Percentiles rank a stretch among this genome's conserved stretches.
Evolutionary conservation across 2,113 vertebrate genomes (phyloP).

Genomic region (Aldabrachelys gigantea): DNA sequence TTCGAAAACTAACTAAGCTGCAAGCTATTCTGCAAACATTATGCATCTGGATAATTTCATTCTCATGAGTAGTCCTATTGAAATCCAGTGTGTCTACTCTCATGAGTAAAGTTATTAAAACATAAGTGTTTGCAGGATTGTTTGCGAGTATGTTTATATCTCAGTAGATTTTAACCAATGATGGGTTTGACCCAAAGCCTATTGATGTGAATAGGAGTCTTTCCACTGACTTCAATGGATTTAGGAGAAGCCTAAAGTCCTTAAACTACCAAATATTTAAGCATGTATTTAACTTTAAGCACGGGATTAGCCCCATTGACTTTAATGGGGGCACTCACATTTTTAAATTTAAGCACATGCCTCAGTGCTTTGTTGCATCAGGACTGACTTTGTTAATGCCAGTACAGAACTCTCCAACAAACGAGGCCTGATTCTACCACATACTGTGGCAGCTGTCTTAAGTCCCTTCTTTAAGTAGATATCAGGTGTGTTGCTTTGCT

Average conservation of each 20-base stretch:
- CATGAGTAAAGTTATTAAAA: neutral
- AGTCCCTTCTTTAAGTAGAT: neutral
- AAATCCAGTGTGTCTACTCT: neutral
- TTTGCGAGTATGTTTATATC: neutral
- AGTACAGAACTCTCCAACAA: neutral
- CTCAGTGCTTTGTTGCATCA: fast-evolving
- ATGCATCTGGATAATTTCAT: neutral
- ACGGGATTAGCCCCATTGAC: neutral
- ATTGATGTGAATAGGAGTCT: neutral
- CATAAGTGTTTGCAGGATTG: neutral
- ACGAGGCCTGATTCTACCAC: neutral
- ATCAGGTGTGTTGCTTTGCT: neutral
- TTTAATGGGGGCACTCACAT: neutral
- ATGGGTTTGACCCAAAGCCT: neutral
- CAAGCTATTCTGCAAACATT: neutral
- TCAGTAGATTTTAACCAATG: neutral
- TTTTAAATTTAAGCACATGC: neutral
- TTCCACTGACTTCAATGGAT: neutral
- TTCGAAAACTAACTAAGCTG: neutral
- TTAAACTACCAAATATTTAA: fast-evolving
- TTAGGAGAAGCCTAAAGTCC: neutral
- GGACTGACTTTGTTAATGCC: neutral
- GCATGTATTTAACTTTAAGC: fast-evolving
- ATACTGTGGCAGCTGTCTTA: neutral
- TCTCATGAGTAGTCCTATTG: neutral